phyloP scores from a whole-genome alignment of 2,113 vertebrate species.

The Eublepharis macularius region DNA sequence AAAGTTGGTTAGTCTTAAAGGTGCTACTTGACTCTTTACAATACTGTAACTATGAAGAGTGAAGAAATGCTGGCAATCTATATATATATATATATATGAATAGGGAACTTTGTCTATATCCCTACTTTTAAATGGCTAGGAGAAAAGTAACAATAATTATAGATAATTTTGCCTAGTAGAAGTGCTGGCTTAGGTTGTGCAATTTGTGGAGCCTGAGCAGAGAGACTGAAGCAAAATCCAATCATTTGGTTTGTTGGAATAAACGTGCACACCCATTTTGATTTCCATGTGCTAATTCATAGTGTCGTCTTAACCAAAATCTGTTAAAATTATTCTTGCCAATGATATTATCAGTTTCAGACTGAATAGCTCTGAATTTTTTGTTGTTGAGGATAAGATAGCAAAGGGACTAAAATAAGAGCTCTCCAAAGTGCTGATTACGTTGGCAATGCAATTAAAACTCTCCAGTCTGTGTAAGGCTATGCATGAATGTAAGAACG shows the following conservation, averaged over 20 bases:
- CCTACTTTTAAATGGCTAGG: neutral
- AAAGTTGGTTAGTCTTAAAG: no score
- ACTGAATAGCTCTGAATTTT: neutral
- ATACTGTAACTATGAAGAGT: no score
- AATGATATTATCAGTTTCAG: neutral
- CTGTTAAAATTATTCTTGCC: neutral
- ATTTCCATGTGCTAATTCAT: neutral
- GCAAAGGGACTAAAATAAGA: no score
- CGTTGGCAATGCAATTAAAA: neutral
- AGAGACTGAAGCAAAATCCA: neutral
- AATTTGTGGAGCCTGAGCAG: neutral
- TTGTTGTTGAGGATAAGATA: no score
- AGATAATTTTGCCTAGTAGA: neutral
- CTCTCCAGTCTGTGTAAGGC: neutral
- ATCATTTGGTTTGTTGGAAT: neutral
- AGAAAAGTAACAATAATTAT: neutral
- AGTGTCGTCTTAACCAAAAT: neutral
- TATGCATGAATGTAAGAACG: no score
- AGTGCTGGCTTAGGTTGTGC: neutral
- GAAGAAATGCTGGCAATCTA: no score
- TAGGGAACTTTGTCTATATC: no score
- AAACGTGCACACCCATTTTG: neutral
- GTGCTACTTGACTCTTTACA: no score
- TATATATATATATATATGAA: no score
- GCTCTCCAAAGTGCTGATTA: neutral